Evolutionary conservation across 2,113 vertebrate genomes (phyloP).

Genomic region (Tympanuchus pallidicinctus): DNA sequence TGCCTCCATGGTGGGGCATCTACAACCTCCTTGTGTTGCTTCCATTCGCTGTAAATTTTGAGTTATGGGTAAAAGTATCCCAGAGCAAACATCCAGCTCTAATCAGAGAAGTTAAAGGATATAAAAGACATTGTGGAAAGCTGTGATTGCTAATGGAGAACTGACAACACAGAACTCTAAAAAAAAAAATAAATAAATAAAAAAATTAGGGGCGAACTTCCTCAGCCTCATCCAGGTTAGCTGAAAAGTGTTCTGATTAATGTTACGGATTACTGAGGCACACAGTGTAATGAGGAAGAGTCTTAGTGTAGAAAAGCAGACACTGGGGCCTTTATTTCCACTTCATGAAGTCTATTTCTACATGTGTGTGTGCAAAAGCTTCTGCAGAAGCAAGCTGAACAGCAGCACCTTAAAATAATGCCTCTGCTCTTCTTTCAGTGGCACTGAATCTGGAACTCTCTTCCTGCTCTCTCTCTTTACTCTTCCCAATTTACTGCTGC

Average conservation of each 20-base stretch:
- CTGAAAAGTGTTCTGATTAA: slow-evolving; percentile 44
- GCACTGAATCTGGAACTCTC: not conserved
- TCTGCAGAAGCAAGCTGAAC: slow-evolving; percentile 35
- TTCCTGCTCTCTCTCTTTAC: slow-evolving; percentile 41
- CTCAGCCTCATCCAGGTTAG: slow-evolving; percentile 2
- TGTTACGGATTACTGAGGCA: not conserved
- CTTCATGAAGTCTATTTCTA: slow-evolving; percentile 4
- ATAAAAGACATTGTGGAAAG: not conserved
- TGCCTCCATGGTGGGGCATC: no score
- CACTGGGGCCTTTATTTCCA: slow-evolving; percentile 31
- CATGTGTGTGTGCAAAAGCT: slow-evolving; percentile 5
- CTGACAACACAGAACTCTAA: not conserved
- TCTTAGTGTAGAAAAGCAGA: slow-evolving; percentile 9
- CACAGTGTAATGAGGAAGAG: slow-evolving; percentile 24
- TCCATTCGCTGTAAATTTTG: not conserved
- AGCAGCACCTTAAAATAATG: not conserved
- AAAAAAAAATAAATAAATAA: no score
- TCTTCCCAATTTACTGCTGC: slow-evolving; percentile 51
- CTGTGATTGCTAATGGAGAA: not conserved
- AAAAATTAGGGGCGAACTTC: not conserved
- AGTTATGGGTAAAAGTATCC: not conserved
- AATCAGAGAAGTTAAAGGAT: not conserved
- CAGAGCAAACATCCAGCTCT: not conserved
- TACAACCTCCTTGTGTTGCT: not conserved
- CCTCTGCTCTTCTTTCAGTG: not conserved